A percentile compares a stretch with the other conserved stretches of the same genome.
phyloP scores from a whole-genome alignment of 2,797 vertebrate genomes.

The Xenops minutus region DNA sequence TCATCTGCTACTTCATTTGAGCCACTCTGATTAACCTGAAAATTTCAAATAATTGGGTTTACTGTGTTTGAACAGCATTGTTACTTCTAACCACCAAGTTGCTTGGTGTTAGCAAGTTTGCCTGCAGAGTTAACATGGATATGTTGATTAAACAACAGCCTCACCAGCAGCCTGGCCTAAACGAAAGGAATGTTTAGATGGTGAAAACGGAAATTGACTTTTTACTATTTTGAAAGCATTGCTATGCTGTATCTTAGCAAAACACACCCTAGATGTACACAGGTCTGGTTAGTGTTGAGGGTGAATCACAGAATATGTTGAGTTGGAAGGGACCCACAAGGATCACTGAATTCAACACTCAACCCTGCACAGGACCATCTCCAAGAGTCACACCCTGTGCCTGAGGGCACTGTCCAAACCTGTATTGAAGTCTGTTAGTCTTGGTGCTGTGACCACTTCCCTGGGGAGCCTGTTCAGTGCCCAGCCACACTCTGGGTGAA shows the following conservation, averaged over 20 bases:
- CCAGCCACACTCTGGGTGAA: neutral
- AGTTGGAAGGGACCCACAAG: neutral
- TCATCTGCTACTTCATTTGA: neutral
- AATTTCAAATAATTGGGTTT: accelerated
- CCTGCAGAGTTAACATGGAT: neutral
- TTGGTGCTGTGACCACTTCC: neutral
- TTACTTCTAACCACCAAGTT: neutral
- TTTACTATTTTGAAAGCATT: neutral
- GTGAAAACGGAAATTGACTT: neutral
- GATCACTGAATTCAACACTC: neutral
- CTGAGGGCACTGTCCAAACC: neutral
- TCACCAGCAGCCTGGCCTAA: neutral
- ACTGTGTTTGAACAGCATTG: neutral
- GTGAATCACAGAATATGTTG: neutral
- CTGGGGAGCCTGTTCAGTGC: neutral
- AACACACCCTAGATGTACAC: neutral
- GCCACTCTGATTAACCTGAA: neutral
- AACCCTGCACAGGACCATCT: neutral
- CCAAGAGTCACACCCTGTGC: neutral
- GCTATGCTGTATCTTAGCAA: neutral
- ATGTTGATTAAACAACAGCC: neutral
- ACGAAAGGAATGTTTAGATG: neutral
- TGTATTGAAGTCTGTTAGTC: neutral
- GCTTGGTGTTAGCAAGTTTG: neutral
- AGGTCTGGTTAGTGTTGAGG: neutral